phyloP scores from a whole-genome alignment of 1,140 invertebrate genomes.

The Anastatus disparis region DNA sequence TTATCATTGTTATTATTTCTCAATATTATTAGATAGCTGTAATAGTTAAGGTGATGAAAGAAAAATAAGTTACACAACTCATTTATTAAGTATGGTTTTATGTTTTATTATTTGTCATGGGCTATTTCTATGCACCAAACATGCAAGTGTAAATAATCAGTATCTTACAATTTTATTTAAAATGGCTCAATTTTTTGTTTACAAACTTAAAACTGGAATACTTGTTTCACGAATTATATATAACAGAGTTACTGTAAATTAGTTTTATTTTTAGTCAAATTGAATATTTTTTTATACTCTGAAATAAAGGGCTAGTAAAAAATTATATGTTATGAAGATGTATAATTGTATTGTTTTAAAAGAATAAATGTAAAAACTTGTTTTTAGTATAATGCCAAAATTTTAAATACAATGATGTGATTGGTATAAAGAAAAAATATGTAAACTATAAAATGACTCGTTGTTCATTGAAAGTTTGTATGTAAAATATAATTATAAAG shows the following conservation, averaged over 20 bases:
- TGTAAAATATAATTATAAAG: slow-evolving; percentile 37
- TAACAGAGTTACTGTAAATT: slow-evolving; percentile 6
- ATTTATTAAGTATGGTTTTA: no score
- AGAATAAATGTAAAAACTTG: slow-evolving; percentile 14
- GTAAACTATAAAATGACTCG: slow-evolving; percentile 16
- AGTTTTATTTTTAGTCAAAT: slow-evolving; percentile 29
- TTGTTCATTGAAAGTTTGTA: slow-evolving; percentile 28
- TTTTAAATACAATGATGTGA: slow-evolving; percentile 25
- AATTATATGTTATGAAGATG: slow-evolving; percentile 3
- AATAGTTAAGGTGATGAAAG: no score
- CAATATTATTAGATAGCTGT: no score
- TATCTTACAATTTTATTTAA: slow-evolving; percentile 13
- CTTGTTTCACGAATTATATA: slow-evolving; percentile 4
- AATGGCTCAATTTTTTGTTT: not conserved
- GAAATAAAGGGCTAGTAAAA: not conserved
- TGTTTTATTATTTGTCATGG: no score
- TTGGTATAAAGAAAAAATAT: slow-evolving; percentile 28
- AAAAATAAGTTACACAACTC: no score
- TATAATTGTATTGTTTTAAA: slow-evolving; percentile 27
- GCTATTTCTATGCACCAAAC: slow-evolving; percentile 11
- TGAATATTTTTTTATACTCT: slow-evolving; percentile 29
- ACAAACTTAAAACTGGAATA: not conserved
- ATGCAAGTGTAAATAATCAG: slow-evolving; percentile 34
- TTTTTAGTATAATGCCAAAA: slow-evolving; percentile 12
- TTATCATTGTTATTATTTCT: no score